Base-by-base conservation (phyloP, 2,888 invertebrate species). In the Pandemis cinnamomeana region DNA sequence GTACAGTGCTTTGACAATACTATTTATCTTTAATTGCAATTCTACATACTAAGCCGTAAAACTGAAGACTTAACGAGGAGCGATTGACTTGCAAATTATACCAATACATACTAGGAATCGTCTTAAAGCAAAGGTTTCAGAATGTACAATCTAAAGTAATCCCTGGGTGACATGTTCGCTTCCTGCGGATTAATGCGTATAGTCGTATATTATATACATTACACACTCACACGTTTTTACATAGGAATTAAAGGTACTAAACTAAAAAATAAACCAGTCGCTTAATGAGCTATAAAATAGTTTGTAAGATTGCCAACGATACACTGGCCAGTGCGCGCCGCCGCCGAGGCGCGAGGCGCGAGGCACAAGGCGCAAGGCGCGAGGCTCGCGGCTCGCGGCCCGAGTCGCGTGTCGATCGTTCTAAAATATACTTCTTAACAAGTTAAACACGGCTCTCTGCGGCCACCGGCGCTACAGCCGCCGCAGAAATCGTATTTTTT, bases 191-290 rank as follows among this genome's bases (percentile, higher is more conserved):
- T 85, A 85, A 87, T 87, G 88, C 88, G 87, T 86, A 87, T 86
- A 87, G 84, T 87, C 86, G 83, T 82, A 83, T 80, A 78, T 83
- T 92, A 92, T 92, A 91, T 91, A 93, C 92, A 92, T 86, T 89
- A 91, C 92, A 92, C 92, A 92, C 88, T 87, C 93, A 92, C 91
- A 91, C 92, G 83, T 88, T 91, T 93, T 91, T 92, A 93, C 91
- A 92, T 92, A 92, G 90, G 89, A 93, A 91, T 91, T 90, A 90
- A 87, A 84, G 80, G 81, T 87, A 87, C 89, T 91, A 87, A 92
- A 91, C 88, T 91, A 91, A 89, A 91, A 86, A 90, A 83, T 89
- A 92, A 92, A 89, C 92, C 93, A 93, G 93, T 93, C 93, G 89
- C 93, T 93, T 92, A 93, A 87, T 91, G 89, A 92, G 87, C 91